These are phyloP conservation scores for Abramis brama DNA, from an alignment of 2,113 vertebrate species.

Conservation along the genomic window DNA sequence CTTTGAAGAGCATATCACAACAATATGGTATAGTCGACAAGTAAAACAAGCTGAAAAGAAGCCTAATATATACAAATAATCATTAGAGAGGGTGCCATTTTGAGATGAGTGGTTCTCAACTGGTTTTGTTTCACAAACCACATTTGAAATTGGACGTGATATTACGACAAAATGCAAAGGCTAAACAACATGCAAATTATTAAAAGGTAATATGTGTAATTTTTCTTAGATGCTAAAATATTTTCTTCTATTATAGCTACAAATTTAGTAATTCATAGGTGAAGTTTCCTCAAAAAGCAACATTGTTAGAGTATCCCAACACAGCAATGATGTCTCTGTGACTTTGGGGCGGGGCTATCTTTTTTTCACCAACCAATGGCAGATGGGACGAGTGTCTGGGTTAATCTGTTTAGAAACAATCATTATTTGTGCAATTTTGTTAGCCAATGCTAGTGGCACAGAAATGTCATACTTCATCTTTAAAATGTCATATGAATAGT, in stretches of 20 bases:
- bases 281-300: background rate
- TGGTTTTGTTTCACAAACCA: background rate
- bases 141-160: background rate
- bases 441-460: no score
- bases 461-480: background rate
- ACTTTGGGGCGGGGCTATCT: background rate
- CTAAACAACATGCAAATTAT: background rate
- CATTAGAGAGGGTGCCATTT: background rate
- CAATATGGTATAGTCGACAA: background rate
- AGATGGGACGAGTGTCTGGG: background rate
- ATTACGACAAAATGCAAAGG: background rate
- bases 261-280: background rate
- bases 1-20: background rate
- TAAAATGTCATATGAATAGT: background rate
- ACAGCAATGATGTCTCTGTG: background rate
- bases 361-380: slow-evolving; percentile 1
- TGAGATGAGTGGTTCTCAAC: background rate
- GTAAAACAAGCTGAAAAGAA: background rate
- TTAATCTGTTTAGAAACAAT: background rate
- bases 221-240: background rate
- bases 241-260: background rate
- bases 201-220: background rate
- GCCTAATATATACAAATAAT: background rate
- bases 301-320: background rate
- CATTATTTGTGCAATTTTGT: background rate